Conservation (phyloP, 2,888 invertebrate genomes). For the Lasioglossum lativentre region DNA sequence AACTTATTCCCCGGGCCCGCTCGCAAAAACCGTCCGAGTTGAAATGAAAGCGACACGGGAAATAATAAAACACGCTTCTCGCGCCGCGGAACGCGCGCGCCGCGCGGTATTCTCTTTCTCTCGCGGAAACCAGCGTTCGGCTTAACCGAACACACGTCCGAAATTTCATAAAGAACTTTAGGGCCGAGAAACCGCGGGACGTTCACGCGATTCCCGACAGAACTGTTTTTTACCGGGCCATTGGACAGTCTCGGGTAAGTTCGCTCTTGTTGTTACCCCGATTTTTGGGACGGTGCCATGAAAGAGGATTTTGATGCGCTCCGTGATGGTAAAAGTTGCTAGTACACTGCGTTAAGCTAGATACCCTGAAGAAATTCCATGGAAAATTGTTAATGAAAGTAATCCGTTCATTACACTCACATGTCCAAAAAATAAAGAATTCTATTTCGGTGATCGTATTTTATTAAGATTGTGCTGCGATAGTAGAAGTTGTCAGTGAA, state of each 20-base stretch:
- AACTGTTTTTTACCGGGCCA: constrained; percentile 11
- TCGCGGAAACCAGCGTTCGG: background rate
- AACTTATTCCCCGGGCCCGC: constrained; percentile 15
- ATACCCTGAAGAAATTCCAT: background rate
- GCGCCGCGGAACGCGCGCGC: constrained; percentile 1
- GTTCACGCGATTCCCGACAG: background rate
- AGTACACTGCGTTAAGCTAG: background rate
- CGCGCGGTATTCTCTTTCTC: constrained; percentile 7
- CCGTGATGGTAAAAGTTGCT: background rate
- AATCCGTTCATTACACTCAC: too few species aligned
- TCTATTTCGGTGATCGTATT: too few species aligned
- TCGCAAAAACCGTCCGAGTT: constrained; percentile 29
- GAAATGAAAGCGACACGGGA: constrained; percentile 22
- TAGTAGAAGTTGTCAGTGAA: too few species aligned
- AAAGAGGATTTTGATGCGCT: background rate
- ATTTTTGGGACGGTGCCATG: background rate
- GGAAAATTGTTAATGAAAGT: background rate
- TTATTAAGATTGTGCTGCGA: too few species aligned
- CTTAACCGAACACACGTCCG: background rate
- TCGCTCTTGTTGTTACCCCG: background rate
- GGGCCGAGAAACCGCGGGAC: background rate
- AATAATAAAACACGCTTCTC: constrained; percentile 30
- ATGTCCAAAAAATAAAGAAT: too few species aligned
- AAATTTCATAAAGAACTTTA: constrained; percentile 40
- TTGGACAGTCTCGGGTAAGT: background rate